phyloP scores from a whole-genome alignment of 2,113 vertebrate species.

The Lepus timidus region DNA sequence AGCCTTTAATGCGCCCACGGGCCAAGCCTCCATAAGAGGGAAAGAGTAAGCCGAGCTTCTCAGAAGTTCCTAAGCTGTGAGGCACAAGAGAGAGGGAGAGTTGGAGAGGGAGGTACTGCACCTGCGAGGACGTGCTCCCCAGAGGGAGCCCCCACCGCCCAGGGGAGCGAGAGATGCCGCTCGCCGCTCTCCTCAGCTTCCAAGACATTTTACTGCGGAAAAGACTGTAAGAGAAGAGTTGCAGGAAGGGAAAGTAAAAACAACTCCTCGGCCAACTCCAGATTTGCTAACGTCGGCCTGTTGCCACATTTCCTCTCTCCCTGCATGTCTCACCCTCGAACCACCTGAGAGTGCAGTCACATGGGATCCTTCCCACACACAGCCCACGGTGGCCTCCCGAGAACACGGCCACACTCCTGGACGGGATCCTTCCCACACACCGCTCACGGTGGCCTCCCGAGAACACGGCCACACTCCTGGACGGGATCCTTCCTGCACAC shows the following conservation, averaged over 20 bases:
- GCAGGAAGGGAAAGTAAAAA: not conserved
- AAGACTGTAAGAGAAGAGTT: constrained; percentile 2
- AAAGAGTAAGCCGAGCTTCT: not conserved
- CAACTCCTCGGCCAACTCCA: constrained; percentile 23
- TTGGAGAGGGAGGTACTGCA: not conserved
- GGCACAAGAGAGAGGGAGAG: not conserved
- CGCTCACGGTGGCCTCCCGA: too few species aligned
- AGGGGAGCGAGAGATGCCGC: not conserved
- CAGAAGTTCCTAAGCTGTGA: not conserved
- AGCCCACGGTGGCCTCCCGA: not conserved
- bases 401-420: not conserved
- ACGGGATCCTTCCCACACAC: too few species aligned
- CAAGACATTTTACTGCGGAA: not conserved
- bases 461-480: too few species aligned
- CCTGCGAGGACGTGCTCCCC: not conserved
- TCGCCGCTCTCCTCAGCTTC: not conserved
- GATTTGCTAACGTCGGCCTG: constrained; percentile 42
- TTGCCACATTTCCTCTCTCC: not conserved
- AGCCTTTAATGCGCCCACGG: not conserved
- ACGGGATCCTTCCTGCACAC: too few species aligned
- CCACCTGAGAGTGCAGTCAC: not conserved
- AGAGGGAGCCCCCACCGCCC: not conserved
- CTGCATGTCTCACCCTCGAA: not conserved
- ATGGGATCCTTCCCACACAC: not conserved
- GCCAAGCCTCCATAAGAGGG: not conserved